These are phyloP conservation scores for Octonoba sinensis DNA, from an alignment of 2,888 invertebrate species.

Conservation along the genomic window DNA sequence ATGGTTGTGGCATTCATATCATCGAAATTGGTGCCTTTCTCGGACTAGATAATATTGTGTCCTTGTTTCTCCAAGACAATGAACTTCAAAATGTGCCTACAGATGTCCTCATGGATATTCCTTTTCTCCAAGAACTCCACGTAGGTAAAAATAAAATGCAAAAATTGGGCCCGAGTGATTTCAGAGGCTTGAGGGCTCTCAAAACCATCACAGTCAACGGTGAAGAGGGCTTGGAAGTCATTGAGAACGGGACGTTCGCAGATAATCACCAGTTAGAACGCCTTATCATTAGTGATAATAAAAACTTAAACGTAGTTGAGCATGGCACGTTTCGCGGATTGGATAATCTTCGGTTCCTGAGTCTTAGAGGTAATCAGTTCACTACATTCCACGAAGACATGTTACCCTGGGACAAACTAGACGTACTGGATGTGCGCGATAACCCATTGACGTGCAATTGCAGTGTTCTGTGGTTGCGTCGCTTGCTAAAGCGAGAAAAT, in stretches of 20 bases:
- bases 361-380: slow-evolving; percentile 65
- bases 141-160: slow-evolving; percentile 58
- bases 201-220: slow-evolving; percentile 53
- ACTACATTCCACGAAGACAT: slow-evolving; percentile 60
- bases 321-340: slow-evolving; percentile 56
- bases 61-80: slow-evolving; percentile 62
- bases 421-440: slow-evolving; percentile 81
- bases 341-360: slow-evolving; percentile 52
- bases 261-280: slow-evolving; percentile 57
- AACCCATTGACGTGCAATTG: slow-evolving; percentile 90
- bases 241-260: slow-evolving; percentile 61
- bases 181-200: slow-evolving; percentile 43
- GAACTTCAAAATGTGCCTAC: slow-evolving; percentile 56
- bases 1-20: slow-evolving; percentile 68
- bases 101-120: slow-evolving; percentile 53
- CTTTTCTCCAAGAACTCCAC: slow-evolving; percentile 53
- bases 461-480: slow-evolving; percentile 82
- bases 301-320: slow-evolving; percentile 46
- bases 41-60: slow-evolving; percentile 52
- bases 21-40: slow-evolving; percentile 63
- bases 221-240: slow-evolving; percentile 39
- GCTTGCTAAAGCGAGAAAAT: slow-evolving; percentile 50
- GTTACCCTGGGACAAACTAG: slow-evolving; percentile 78
- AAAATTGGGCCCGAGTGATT: slow-evolving; percentile 36
- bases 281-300: slow-evolving; percentile 60